Conservation (phyloP, 2,888 invertebrate genomes). For the Ceraclea dissimilis region DNA sequence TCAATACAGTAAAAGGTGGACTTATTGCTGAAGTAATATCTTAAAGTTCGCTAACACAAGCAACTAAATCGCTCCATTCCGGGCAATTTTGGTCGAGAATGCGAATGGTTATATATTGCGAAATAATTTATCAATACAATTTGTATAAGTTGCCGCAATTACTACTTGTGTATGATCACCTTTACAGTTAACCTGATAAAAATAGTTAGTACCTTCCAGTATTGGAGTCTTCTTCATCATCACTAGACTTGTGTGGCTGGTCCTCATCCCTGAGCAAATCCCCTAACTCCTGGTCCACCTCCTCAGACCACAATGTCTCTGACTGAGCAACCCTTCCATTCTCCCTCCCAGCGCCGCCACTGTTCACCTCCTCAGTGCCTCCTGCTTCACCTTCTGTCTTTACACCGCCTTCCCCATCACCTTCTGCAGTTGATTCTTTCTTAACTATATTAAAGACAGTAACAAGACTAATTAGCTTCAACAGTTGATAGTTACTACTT, state of each 20-base stretch:
- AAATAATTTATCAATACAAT: too few relatives aligned
- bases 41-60: too few relatives aligned
- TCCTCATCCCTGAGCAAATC: conserved; percentile 65
- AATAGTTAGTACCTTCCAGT: conserved; percentile 55
- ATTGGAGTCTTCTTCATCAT: conserved; percentile 55
- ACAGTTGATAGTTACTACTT: too few relatives aligned
- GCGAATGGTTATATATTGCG: too few relatives aligned
- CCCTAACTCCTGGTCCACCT: conserved; percentile 74
- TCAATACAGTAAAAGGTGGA: too few relatives aligned
- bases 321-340: conserved; percentile 43
- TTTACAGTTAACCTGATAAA: too few relatives aligned
- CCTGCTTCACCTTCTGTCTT: conserved; percentile 21
- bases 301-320: conserved; percentile 71
- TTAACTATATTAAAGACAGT: conserved; percentile 3
- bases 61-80: too few relatives aligned
- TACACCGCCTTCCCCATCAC: conserved; percentile 10
- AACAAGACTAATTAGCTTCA: not conserved
- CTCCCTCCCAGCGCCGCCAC: conserved; percentile 24
- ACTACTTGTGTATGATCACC: too few relatives aligned
- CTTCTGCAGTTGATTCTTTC: conserved; percentile 17
- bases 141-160: too few relatives aligned
- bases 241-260: conserved; percentile 61
- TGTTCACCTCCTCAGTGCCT: conserved; percentile 2
- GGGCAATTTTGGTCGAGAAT: too few relatives aligned
- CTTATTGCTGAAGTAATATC: too few relatives aligned